Evolutionary conservation across 1,140 invertebrate species (phyloP).

Genomic region (Nephila pilipes): DNA sequence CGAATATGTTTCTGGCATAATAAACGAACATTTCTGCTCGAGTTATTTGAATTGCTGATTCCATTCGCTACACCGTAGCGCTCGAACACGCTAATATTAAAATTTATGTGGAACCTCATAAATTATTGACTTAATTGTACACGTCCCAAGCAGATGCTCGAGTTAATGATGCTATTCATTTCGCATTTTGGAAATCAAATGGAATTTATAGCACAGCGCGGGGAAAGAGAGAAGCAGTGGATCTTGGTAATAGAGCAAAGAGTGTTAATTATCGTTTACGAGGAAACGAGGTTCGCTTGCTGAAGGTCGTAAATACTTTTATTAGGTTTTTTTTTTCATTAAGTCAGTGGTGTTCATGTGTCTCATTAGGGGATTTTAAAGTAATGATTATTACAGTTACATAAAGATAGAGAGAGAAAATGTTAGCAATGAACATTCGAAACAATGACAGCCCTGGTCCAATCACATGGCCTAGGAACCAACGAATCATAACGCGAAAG

Average conservation of each 20-base stretch:
- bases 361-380: background rate
- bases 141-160: background rate
- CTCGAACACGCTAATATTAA: background rate
- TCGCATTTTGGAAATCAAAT: background rate
- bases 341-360: background rate
- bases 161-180: background rate
- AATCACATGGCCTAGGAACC: too few species aligned
- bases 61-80: background rate
- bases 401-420: too few species aligned
- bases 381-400: background rate
- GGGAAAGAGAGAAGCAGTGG: background rate
- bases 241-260: background rate
- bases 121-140: background rate
- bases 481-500: too few species aligned
- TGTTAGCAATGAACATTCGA: too few species aligned
- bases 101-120: background rate
- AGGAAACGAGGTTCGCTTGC: background rate
- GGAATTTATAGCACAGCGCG: background rate
- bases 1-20: too few species aligned
- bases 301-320: background rate
- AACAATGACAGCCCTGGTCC: too few species aligned
- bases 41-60: slow-evolving; percentile 8
- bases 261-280: background rate
- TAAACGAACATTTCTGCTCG: background rate
- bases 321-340: background rate